phyloP scores from a whole-genome alignment of 2,797 vertebrate genomes.

The Xenentodon cancila region DNA sequence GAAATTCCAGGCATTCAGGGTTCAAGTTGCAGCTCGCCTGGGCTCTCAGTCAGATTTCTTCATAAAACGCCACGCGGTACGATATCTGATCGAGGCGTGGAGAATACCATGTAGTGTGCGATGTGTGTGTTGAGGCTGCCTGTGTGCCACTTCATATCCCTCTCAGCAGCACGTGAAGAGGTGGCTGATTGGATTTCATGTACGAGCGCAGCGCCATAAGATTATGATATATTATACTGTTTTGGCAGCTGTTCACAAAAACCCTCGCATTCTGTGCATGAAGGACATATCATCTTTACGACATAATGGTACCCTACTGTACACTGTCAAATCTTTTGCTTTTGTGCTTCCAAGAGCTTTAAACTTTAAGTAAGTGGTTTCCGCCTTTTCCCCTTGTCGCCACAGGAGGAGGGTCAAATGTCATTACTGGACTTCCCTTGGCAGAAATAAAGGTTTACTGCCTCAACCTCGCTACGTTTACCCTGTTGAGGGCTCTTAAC shows the following conservation, averaged over 20 bases:
- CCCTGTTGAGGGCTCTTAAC: constrained; percentile 44
- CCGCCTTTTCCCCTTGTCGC: constrained; percentile 31
- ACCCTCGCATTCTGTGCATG: constrained; percentile 25
- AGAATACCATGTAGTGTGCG: constrained; percentile 47
- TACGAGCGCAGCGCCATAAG: constrained; percentile 23
- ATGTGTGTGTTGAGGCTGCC: constrained; percentile 37
- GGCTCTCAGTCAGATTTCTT: constrained; percentile 78
- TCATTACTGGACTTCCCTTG: constrained; percentile 55
- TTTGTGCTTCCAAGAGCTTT: constrained; percentile 39
- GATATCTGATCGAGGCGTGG: constrained; percentile 73
- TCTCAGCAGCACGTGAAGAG: constrained; percentile 20
- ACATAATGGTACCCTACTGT: constrained; percentile 52
- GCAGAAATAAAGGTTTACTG: constrained; percentile 49
- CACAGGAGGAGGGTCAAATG: constrained; percentile 46
- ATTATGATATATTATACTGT: constrained; percentile 33
- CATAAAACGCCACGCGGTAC: constrained; percentile 72
- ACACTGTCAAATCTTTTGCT: constrained; percentile 41
- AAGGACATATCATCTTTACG: constrained; percentile 47
- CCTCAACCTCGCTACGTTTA: constrained; percentile 57
- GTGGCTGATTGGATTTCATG: constrained; percentile 42
- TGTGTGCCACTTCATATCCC: constrained; percentile 16
- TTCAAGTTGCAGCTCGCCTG: constrained; percentile 86
- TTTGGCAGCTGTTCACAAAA: constrained; percentile 54
- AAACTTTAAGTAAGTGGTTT: constrained; percentile 46
- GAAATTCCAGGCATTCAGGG: constrained; percentile 91